Conservation (phyloP, 2,888 invertebrate species). For the Gnatocerus cornutus region DNA sequence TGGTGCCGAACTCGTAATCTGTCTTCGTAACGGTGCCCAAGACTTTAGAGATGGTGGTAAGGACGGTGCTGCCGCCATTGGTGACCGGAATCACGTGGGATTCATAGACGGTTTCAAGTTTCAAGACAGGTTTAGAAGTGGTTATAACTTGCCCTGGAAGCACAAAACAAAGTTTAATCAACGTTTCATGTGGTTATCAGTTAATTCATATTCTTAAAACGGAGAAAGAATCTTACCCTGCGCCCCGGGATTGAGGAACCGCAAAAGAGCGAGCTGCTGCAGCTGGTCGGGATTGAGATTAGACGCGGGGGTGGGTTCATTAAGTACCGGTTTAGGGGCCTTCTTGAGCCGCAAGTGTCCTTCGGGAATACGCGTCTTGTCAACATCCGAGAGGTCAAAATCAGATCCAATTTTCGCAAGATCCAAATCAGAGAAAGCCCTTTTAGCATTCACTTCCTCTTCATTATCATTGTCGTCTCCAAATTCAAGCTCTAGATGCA, state of each 20-base stretch:
- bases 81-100: slow-evolving; percentile 87
- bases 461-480: slow-evolving; percentile 84
- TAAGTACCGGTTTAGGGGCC: slow-evolving; percentile 64
- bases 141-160: slow-evolving; percentile 78
- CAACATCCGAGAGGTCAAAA: slow-evolving; percentile 81
- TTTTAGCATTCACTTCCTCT: slow-evolving; percentile 70
- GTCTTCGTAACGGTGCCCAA: slow-evolving; percentile 87
- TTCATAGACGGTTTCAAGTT: slow-evolving; percentile 86
- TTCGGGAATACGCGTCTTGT: slow-evolving; percentile 76
- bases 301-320: slow-evolving; percentile 68
- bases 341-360: slow-evolving; percentile 73
- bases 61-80: slow-evolving; percentile 83
- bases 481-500: slow-evolving; percentile 89
- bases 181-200: too few relatives aligned
- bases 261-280: slow-evolving; percentile 82
- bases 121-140: slow-evolving; percentile 84
- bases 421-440: slow-evolving; percentile 80
- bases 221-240: slow-evolving; percentile 67
- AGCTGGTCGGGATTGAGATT: slow-evolving; percentile 81
- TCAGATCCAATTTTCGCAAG: slow-evolving; percentile 82
- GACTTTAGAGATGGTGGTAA: slow-evolving; percentile 84
- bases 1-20: slow-evolving; percentile 84
- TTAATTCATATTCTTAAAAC: background rate
- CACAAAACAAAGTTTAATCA: background rate
- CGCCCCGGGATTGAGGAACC: slow-evolving; percentile 78